phyloP scores from a whole-genome alignment of 2,113 vertebrate species.

The Neomonachus schauinslandi region DNA sequence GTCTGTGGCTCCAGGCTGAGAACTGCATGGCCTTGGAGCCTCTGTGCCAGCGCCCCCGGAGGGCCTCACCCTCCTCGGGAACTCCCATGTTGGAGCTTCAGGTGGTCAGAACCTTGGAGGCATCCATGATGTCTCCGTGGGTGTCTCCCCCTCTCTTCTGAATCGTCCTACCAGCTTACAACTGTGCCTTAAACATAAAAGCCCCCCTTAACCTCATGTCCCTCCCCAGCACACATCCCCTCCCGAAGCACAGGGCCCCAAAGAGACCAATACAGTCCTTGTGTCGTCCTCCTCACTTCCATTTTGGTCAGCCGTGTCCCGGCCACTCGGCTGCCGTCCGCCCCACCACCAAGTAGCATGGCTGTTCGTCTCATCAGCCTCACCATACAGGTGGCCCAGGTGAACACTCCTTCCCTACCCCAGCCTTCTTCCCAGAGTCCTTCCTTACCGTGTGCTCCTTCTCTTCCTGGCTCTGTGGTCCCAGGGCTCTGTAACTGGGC shows the following conservation, averaged over 20 bases:
- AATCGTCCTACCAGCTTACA: neutral
- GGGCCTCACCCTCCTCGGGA: neutral
- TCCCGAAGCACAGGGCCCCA: neutral
- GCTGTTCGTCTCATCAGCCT: neutral
- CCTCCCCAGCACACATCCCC: neutral
- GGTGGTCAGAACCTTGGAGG: neutral
- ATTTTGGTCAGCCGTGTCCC: neutral
- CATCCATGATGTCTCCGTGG: too few relatives aligned
- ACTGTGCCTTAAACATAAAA: neutral
- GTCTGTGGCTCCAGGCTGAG: neutral
- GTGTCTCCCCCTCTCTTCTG: too few relatives aligned
- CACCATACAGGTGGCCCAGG: neutral
- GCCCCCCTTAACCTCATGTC: neutral
- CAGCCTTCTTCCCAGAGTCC: too few relatives aligned
- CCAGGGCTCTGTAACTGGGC: neutral
- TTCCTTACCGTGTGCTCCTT: neutral
- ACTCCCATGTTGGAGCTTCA: neutral
- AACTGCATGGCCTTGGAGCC: neutral
- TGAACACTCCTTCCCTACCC: neutral
- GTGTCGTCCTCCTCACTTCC: neutral
- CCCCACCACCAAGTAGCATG: neutral
- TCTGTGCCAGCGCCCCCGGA: neutral
- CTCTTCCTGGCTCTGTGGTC: too few relatives aligned
- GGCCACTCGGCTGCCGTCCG: fast-evolving
- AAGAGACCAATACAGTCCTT: neutral